These are phyloP conservation scores for Mimumesa dahlbomi DNA, from an alignment of 2,888 invertebrate species.

Conservation along the genomic window DNA sequence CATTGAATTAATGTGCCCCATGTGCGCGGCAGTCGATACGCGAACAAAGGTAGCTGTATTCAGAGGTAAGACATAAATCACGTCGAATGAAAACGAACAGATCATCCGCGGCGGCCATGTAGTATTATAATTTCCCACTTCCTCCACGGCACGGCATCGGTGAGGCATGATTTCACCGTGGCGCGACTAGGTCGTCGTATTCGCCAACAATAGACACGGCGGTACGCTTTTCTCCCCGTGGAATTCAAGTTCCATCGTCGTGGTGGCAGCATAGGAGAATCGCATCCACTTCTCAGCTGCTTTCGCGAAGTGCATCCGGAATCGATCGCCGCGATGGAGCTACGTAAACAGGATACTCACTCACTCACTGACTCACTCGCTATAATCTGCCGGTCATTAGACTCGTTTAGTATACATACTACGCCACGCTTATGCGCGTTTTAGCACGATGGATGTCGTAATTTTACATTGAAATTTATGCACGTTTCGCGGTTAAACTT, in stretches of 20 bases:
- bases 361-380: constrained; percentile 25
- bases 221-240: constrained; percentile 56
- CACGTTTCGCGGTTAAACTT: constrained; percentile 9
- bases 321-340: constrained; percentile 17
- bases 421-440: background rate
- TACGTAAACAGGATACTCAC: background rate
- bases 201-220: constrained; percentile 53
- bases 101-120: background rate
- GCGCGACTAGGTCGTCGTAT: constrained; percentile 29
- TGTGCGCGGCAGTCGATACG: constrained; percentile 42
- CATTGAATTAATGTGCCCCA: no score
- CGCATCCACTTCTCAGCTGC: constrained; percentile 58
- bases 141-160: background rate
- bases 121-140: constrained; percentile 13
- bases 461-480: constrained; percentile 31
- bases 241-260: constrained; percentile 56
- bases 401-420: constrained; percentile 29
- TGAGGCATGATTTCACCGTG: constrained; percentile 43
- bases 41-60: background rate
- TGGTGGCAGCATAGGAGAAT: constrained; percentile 33
- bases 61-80: background rate
- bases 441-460: background rate
- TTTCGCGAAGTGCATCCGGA: constrained; percentile 72
- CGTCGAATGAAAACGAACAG: constrained; percentile 6
- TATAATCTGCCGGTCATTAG: constrained; percentile 41